Evolutionary conservation across 2,888 invertebrate species (phyloP).

Genomic region (Tetranychus truncatus): DNA sequence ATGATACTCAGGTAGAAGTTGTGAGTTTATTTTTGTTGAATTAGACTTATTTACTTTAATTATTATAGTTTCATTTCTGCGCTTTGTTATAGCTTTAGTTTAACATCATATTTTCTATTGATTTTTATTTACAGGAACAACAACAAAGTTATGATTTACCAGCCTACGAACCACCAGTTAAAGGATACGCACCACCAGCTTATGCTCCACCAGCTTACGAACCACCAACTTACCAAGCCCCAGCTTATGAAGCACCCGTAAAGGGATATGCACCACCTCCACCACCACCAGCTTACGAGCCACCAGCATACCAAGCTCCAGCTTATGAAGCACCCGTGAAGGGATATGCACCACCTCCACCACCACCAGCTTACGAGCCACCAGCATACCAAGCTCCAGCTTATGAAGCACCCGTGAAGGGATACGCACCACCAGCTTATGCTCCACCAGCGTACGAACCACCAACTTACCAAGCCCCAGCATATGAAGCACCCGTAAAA

Average conservation of each 20-base stretch:
- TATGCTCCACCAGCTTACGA: conserved; percentile 15
- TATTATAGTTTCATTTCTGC: no score
- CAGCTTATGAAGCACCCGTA: conserved; percentile 11
- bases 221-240: conserved; percentile 6
- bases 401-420: conserved; percentile 10
- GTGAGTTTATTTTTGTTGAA: no score
- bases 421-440: conserved; percentile 14
- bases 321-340: conserved; percentile 9
- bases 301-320: conserved; percentile 14
- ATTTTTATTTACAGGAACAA: neutral
- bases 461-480: conserved; percentile 10
- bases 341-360: conserved; percentile 10
- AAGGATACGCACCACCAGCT: conserved; percentile 12
- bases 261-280: conserved; percentile 1
- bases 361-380: neutral
- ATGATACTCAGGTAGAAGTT: no score
- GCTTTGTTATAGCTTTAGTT: no score
- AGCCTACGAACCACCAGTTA: neutral
- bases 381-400: conserved; percentile 11
- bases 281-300: conserved; percentile 12
- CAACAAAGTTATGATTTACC: no score
- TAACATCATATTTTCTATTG: no score
- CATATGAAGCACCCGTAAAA: neutral
- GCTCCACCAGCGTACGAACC: conserved; percentile 11
- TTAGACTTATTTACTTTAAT: no score